Percentiles rank a stretch among this genome's conserved stretches.
Evolutionary conservation across 2,888 invertebrate species (phyloP).

Genomic region (Torymus tubicola): DNA sequence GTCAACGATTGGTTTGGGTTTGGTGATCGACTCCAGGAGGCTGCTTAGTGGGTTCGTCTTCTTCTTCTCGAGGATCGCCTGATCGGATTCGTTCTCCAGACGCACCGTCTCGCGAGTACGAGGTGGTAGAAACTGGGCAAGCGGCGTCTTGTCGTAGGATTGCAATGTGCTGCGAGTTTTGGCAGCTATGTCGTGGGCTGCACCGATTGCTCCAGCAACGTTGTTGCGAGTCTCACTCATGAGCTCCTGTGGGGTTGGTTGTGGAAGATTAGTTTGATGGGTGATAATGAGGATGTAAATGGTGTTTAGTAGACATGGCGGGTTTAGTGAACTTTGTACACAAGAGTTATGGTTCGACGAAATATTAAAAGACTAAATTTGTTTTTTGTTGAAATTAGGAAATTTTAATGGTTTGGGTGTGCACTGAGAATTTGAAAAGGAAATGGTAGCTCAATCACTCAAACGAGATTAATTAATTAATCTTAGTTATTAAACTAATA

Average conservation of each 20-base stretch:
- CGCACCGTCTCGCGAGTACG: conserved; percentile 65
- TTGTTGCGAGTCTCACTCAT: conserved; percentile 66
- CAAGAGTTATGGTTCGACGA: too few relatives aligned
- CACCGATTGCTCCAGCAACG: conserved; percentile 64
- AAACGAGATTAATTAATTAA: too few relatives aligned
- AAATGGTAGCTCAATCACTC: too few relatives aligned
- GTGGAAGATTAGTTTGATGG: neutral
- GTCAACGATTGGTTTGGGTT: conserved; percentile 85
- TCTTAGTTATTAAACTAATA: too few relatives aligned
- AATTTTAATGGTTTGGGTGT: too few relatives aligned
- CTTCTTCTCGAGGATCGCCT: conserved; percentile 66
- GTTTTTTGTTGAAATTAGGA: too few relatives aligned
- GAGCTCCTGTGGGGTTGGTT: conserved; percentile 61
- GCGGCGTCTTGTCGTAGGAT: conserved; percentile 56
- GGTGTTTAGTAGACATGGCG: too few relatives aligned
- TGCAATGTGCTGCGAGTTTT: conserved; percentile 49
- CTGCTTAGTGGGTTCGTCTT: conserved; percentile 61
- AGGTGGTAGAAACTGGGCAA: conserved; percentile 54
- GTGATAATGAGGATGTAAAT: too few relatives aligned
- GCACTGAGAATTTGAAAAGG: too few relatives aligned
- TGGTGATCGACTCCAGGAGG: conserved; percentile 67
- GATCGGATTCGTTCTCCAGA: conserved; percentile 66
- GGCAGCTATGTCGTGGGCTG: conserved; percentile 60
- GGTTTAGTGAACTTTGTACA: too few relatives aligned
- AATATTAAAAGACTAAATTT: too few relatives aligned